Base-by-base conservation (phyloP, 2,888 invertebrate genomes). In the Drosophila phalerata region DNA sequence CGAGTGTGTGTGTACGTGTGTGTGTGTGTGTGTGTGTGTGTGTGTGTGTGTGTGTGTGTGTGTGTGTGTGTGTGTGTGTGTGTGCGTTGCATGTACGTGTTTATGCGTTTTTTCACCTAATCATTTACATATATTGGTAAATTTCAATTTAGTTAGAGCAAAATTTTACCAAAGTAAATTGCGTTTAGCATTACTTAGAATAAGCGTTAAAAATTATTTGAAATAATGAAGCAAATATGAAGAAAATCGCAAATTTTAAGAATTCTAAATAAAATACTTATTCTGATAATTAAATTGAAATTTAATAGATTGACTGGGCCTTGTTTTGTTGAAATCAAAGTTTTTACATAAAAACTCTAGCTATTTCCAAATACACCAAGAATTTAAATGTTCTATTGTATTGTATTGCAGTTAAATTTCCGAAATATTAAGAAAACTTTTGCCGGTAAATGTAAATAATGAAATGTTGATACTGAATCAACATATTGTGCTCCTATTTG, bases 91-190 rank as follows among this genome's bases (percentile, higher is more conserved):
- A 32, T 22, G 19, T 19, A 13, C 19, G 19, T 28, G 19, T 51
- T 43, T 64, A 32, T 57, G 42, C 69, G 55, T 78, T 69, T 66
- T 81, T 78, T 56, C 81, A 81, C 75, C 81, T 84, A 75, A 84
- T 86, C 75, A 82, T 86, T 82, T 84, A 84, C 81, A 86, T 81
- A 78, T 69, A 67, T 62, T 42, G 8, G 10, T 30, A 34, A 5
- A 17, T 32, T 47, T 0, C 1, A 25, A 13, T 37, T 45, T 25
- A 45, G 17, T 49, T 49, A 43, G 6, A 22, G 22, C 42, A 40
- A 3, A 17, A 1, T 13, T 22, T 22, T 0, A 1, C 11, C 6
- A n/a, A n/a, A n/a, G n/a, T n/a, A n/a, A n/a, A n/a, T n/a, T n/a
- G n/a, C n/a, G n/a, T n/a, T n/a, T n/a, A n/a, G n/a, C n/a, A n/a